Base-by-base conservation (phyloP, 2,888 invertebrate genomes). In the Trichogramma evanescens region DNA sequence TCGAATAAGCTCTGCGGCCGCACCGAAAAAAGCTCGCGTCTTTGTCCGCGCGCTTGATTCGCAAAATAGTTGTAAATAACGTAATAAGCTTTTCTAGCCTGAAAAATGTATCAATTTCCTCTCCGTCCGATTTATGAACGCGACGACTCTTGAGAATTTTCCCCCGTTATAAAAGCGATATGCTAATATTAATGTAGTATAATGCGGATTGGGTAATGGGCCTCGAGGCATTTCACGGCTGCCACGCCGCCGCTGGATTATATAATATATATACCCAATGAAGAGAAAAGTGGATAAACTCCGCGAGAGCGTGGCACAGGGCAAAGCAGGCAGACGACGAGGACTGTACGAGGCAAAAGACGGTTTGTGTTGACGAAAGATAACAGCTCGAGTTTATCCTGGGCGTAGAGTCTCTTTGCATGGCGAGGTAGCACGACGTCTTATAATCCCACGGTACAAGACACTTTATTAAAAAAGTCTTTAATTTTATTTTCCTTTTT, bases 301-400 rank as follows among this genome's bases (percentile, higher is more conserved):
- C 53, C 26, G 58, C 43, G 26, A 48, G 41, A 42, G 59, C 59
- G 42, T 53, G 53, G 48, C 39, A 48, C 40, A 39, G 54, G 40
- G 58, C 7, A 53, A 58, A 49, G 42, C 5, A 6, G 5, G 58
- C 56, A 59, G 57, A 64, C 61, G 57, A 38, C 55, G 57, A 56
- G 58, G 58, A 58, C 59, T 56, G 63, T 57, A 55, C 54, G 52
- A 53, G 52, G 43, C 52, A 26, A 26, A 58, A 53, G 61, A 57
- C 67, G 67, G 67, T 63, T 54, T 55, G 65, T 66, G 69, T 64
- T 66, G 66, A 67, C 66, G 62, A 54, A 57, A 70, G 71, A 73
- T 72, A 73, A 73, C 70, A 62, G 66, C 26, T 26, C 26, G 26
- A 70, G 66, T 70, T 72, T 69, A 71, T 69, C 68, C 68, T 66